phyloP scores from a whole-genome alignment of 53 echinoderm and acorn worm genomes.

The Holothuria leucospilota region DNA sequence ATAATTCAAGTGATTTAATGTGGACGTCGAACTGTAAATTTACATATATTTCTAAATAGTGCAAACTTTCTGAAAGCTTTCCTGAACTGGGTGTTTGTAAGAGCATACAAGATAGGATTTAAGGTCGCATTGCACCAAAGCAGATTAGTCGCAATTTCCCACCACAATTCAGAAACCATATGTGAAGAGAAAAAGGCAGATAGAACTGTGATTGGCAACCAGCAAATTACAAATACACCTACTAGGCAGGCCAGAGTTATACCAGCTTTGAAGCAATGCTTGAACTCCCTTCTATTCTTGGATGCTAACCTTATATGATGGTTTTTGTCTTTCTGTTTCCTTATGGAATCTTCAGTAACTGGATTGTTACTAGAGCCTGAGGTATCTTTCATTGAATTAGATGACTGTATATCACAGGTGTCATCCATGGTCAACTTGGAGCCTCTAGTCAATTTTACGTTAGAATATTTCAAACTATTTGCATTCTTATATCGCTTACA shows the following conservation, averaged over 20 bases:
- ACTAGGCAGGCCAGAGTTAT: conserved; percentile 39
- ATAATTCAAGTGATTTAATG: neutral
- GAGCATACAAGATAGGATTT: conserved; percentile 78
- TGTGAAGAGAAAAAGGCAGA: neutral
- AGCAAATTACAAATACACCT: conserved; percentile 49
- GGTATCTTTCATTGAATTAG: neutral
- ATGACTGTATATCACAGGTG: neutral
- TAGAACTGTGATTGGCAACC: conserved; percentile 42
- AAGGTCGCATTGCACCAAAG: conserved; percentile 79
- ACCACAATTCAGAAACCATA: conserved; percentile 34
- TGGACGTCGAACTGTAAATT: neutral
- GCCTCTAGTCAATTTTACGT: too few relatives aligned
- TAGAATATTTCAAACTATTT: too few relatives aligned
- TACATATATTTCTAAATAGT: neutral
- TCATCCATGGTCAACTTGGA: too few relatives aligned
- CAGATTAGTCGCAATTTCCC: conserved; percentile 64
- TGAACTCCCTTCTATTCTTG: conserved; percentile 1
- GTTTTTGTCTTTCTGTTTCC: neutral
- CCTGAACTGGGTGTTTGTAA: conserved; percentile 71
- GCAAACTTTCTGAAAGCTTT: conserved; percentile 54
- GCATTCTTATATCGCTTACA: too few relatives aligned
- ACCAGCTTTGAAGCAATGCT: conserved; percentile 34
- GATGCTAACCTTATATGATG: neutral
- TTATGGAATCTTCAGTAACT: neutral
- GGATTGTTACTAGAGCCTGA: neutral